Conservation (phyloP, 2,888 invertebrate species). For the Seira musarum region DNA sequence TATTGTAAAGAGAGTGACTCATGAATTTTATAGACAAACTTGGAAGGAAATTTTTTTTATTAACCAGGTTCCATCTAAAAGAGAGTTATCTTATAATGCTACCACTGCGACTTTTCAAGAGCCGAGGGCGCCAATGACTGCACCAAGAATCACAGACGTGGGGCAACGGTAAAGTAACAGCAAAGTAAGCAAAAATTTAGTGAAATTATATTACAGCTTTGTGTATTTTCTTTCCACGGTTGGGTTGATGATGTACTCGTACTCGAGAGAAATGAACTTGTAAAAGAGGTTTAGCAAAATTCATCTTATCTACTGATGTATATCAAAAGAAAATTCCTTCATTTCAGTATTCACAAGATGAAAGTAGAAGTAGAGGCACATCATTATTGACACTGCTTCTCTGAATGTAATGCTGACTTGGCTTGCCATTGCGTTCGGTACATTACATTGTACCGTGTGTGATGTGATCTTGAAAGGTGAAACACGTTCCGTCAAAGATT, state of each 20-base stretch:
- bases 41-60: background rate
- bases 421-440: too few species aligned
- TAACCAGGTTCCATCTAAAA: background rate
- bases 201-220: background rate
- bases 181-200: background rate
- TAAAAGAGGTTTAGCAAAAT: constrained; percentile 34
- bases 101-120: background rate
- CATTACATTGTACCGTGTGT: too few species aligned
- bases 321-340: background rate
- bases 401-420: too few species aligned
- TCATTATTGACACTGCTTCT: too few species aligned
- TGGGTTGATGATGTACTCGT: background rate
- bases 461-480: too few species aligned
- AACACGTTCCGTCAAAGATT: too few species aligned
- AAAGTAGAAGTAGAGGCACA: background rate
- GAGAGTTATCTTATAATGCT: background rate
- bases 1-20: too few species aligned
- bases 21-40: too few species aligned
- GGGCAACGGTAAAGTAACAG: background rate
- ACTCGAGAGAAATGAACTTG: constrained; percentile 45
- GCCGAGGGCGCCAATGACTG: background rate
- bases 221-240: background rate
- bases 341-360: background rate
- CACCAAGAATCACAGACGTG: constrained; percentile 6
- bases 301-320: constrained; percentile 52